Conservation (phyloP, 2,888 invertebrate species). For the Mesorhabditis spiculigera region DNA sequence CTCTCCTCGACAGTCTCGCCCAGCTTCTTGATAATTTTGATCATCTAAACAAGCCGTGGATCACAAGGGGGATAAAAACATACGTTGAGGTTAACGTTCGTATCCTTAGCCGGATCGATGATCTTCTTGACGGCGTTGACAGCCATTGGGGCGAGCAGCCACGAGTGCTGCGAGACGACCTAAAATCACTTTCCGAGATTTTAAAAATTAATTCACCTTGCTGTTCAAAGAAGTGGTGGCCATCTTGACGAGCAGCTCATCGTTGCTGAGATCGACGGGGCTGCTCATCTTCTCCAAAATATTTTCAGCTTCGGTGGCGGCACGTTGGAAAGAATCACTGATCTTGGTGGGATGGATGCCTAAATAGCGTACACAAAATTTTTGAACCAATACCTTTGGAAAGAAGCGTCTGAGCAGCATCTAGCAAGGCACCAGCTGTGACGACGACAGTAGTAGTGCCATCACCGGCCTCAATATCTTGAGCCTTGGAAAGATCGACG, state of each 20-base stretch:
- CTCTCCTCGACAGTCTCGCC: conserved; percentile 81
- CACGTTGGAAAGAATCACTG: conserved; percentile 91
- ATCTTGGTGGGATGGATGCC: conserved; percentile 97
- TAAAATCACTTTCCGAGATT: conserved; percentile 38
- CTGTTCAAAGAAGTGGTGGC: conserved; percentile 97
- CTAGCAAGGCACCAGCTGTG: conserved; percentile 88
- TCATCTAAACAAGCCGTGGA: conserved; percentile 68
- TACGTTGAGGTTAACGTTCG: conserved; percentile 76
- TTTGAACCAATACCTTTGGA: conserved; percentile 68
- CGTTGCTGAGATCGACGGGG: conserved; percentile 80
- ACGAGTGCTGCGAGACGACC: conserved; percentile 96
- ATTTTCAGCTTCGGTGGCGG: conserved; percentile 70
- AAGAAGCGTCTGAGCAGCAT: conserved; percentile 86
- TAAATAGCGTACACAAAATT: conserved; percentile 31
- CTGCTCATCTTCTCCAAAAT: conserved; percentile 77
- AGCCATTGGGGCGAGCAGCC: conserved; percentile 88
- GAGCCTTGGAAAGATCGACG: conserved; percentile 94
- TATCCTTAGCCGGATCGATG: conserved; percentile 71
- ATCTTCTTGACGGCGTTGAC: conserved; percentile 91
- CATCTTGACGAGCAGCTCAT: conserved; percentile 81
- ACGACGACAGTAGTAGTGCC: conserved; percentile 96
- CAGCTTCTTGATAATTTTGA: conserved; percentile 91
- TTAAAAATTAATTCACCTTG: conserved; percentile 66
- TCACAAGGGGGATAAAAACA: conserved; percentile 72
- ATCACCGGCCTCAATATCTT: conserved; percentile 96